Conservation (phyloP, 2,888 invertebrate species). For the Tiphia femorata region DNA sequence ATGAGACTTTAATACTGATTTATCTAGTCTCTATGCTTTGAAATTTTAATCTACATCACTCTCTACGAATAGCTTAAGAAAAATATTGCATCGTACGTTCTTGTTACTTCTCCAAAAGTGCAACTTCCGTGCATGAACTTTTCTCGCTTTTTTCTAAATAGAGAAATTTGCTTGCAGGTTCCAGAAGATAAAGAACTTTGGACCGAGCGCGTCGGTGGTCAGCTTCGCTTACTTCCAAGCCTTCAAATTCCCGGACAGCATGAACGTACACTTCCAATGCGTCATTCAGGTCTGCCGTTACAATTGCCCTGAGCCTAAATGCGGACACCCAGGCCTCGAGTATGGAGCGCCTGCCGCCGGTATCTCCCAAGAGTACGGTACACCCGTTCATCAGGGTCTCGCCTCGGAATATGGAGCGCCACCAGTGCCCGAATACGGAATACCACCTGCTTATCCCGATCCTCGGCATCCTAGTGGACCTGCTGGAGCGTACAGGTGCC, state of each 20-base stretch:
- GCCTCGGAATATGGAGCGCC: constrained; percentile 81
- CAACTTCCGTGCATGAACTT: neutral
- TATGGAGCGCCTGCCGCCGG: constrained; percentile 68
- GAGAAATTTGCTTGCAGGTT: no score
- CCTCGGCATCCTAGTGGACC: constrained; percentile 90
- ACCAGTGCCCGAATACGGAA: constrained; percentile 77
- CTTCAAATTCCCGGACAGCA: constrained; percentile 96
- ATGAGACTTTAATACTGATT: no score
- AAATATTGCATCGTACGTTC: neutral
- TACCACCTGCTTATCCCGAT: constrained; percentile 88
- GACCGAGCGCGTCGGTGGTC: constrained; percentile 93
- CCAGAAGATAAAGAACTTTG: constrained; percentile 96
- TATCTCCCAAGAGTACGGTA: constrained; percentile 76
- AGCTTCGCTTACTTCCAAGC: constrained; percentile 97
- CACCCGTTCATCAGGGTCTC: constrained; percentile 71
- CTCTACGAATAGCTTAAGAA: neutral
- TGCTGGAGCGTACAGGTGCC: constrained; percentile 77
- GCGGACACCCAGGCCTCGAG: constrained; percentile 74
- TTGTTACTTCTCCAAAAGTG: neutral
- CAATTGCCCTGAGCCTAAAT: constrained; percentile 94
- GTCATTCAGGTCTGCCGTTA: constrained; percentile 95
- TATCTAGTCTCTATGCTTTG: no score
- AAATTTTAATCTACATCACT: no score
- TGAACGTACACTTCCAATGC: constrained; percentile 98
- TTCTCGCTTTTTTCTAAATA: neutral